Conservation (phyloP, 2,888 invertebrate genomes). For the Sepioteuthis lessoniana region DNA sequence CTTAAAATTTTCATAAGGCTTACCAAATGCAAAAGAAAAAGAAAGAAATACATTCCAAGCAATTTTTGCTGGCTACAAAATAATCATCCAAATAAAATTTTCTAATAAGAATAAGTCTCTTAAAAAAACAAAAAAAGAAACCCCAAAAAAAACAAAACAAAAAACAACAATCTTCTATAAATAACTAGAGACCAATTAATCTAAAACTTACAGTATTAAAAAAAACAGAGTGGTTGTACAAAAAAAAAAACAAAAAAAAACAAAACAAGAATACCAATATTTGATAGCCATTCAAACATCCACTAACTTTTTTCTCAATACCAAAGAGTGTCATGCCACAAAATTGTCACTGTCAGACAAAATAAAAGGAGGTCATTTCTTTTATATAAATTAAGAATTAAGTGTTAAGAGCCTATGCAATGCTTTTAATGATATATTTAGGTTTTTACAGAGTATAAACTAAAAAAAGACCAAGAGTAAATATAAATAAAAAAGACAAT, state of each 20-base stretch:
- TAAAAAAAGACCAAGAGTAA: too few species aligned
- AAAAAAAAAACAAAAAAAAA: background rate
- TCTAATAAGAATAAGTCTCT: background rate
- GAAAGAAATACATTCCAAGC: too few species aligned
- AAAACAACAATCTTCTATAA: background rate
- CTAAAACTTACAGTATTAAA: background rate
- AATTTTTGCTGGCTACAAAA: too few species aligned
- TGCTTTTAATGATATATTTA: too few species aligned
- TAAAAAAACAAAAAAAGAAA: too few species aligned
- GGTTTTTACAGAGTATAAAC: too few species aligned
- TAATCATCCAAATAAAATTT: background rate
- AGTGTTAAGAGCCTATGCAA: too few species aligned
- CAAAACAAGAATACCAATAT: background rate
- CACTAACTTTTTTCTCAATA: background rate
- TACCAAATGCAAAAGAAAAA: too few species aligned
- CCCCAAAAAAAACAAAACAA: too few species aligned
- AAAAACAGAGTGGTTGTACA: background rate
- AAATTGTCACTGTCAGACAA: background rate
- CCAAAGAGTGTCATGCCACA: background rate
- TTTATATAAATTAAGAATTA: background rate
- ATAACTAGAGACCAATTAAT: background rate
- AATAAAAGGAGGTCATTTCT: background rate
- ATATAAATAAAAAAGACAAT: too few species aligned
- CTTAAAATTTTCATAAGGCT: too few species aligned
- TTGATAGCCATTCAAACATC: background rate